Percentiles rank a stretch among this genome's conserved stretches.
Conservation (phyloP, 2,797 vertebrate species). For the Hippopotamyrus pictus region DNA sequence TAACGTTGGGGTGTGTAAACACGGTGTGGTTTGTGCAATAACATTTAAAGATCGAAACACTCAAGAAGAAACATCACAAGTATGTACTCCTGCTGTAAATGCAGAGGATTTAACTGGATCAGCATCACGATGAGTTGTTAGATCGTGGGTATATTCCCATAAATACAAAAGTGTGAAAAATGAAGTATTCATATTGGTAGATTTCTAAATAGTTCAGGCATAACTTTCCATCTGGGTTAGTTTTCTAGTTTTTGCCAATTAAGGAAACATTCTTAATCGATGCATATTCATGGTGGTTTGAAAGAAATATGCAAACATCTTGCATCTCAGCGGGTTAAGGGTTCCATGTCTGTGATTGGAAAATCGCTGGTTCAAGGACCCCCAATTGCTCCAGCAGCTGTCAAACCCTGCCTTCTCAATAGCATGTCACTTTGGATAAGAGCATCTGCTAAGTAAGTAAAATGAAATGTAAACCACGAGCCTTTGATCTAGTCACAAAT, state of each 20-base stretch:
- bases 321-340: neutral
- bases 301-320: neutral
- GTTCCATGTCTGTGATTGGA: neutral
- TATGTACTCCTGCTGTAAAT: neutral
- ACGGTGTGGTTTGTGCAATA: neutral
- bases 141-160: neutral
- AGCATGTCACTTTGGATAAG: neutral
- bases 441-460: neutral
- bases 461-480: neutral
- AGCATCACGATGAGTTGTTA: neutral
- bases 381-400: neutral
- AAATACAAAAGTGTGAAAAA: neutral
- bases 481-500: neutral
- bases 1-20: neutral
- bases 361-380: neutral
- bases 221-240: slow-evolving; percentile 1
- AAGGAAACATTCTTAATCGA: neutral
- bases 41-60: neutral
- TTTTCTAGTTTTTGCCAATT: neutral
- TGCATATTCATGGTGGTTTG: neutral
- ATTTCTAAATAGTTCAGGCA: neutral
- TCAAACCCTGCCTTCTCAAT: neutral
- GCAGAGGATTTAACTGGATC: neutral
- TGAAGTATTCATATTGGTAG: neutral
- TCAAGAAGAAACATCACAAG: neutral